Evolutionary conservation across 2,888 invertebrate species (phyloP).

Genomic region (Lasioglossum zephyrum): DNA sequence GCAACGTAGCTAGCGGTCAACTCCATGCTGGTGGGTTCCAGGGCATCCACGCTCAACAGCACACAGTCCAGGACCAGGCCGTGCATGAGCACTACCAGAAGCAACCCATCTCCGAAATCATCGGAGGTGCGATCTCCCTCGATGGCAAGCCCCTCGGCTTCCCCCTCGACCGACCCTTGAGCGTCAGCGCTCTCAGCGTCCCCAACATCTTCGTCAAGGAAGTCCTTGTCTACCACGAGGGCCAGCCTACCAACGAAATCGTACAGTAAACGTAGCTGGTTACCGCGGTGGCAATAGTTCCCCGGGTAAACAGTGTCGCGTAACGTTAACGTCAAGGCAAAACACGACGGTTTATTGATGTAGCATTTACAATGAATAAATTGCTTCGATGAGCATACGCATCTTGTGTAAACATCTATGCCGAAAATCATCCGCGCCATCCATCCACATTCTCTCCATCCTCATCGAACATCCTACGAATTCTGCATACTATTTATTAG

Average conservation of each 20-base stretch:
- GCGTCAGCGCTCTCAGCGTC: conserved; percentile 80
- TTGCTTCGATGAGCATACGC: conserved; percentile 57
- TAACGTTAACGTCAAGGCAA: conserved; percentile 34
- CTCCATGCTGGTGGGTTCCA: conserved; percentile 74
- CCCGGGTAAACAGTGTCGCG: conserved; percentile 3
- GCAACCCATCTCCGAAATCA: conserved; percentile 75
- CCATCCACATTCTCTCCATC: not conserved
- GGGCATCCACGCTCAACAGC: conserved; percentile 63
- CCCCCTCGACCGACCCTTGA: conserved; percentile 86
- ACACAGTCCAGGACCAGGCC: conserved; percentile 68
- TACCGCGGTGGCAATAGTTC: conserved; percentile 2
- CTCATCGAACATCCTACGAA: not conserved
- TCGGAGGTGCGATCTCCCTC: conserved; percentile 83
- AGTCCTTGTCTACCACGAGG: conserved; percentile 86
- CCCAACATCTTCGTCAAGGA: conserved; percentile 86
- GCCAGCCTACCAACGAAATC: conserved; percentile 72
- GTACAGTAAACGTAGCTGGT: conserved; percentile 58
- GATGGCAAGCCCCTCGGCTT: conserved; percentile 86
- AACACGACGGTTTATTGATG: conserved; percentile 47
- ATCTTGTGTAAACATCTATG: conserved; percentile 24
- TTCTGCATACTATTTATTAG: not conserved
- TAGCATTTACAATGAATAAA: conserved; percentile 67
- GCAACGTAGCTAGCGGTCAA: conserved; percentile 51
- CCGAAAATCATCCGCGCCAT: not conserved
- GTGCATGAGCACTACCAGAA: conserved; percentile 76